Evolutionary conservation across 2,797 vertebrate species (phyloP).

Genomic region (Falco cherrug): DNA sequence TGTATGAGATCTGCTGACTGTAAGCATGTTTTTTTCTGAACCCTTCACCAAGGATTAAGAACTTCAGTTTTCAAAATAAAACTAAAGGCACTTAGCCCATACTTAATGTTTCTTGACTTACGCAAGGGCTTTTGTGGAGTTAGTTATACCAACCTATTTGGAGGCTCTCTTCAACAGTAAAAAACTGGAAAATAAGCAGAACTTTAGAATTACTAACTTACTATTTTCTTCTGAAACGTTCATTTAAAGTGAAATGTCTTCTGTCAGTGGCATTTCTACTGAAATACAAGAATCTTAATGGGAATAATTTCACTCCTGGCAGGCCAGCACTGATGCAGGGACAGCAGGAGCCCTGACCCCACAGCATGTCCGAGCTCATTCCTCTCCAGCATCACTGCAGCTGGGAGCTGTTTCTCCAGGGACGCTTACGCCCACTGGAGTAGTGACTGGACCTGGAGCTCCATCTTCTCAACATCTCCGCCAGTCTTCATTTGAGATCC

Average conservation of each 20-base stretch:
- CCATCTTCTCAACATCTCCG: conserved; percentile 92
- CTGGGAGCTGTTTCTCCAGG: conserved; percentile 87
- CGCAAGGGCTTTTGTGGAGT: not conserved
- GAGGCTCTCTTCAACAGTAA: not conserved
- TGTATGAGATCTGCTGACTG: not conserved
- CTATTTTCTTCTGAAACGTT: not conserved
- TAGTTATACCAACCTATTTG: not conserved
- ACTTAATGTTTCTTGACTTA: not conserved
- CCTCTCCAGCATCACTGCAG: conserved; percentile 93
- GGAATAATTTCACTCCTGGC: conserved; percentile 40
- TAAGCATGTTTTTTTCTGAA: not conserved
- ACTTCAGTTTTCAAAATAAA: not conserved
- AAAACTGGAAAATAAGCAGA: not conserved
- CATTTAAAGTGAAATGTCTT: not conserved
- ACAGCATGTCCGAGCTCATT: conserved; percentile 92
- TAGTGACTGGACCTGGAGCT: conserved; percentile 81
- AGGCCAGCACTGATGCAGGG: conserved; percentile 94
- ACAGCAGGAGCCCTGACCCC: conserved; percentile 87
- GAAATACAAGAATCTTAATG: not conserved
- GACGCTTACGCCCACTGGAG: conserved; percentile 79
- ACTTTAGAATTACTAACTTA: not conserved
- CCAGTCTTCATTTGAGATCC: conserved; percentile 95
- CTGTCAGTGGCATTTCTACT: not conserved
- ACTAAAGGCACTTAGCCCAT: not conserved
- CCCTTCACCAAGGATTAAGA: not conserved